A percentile compares a stretch with the other conserved stretches of the same genome.
phyloP scores from a whole-genome alignment of 1,140 invertebrate genomes.

The Elymnias hypermnestra region DNA sequence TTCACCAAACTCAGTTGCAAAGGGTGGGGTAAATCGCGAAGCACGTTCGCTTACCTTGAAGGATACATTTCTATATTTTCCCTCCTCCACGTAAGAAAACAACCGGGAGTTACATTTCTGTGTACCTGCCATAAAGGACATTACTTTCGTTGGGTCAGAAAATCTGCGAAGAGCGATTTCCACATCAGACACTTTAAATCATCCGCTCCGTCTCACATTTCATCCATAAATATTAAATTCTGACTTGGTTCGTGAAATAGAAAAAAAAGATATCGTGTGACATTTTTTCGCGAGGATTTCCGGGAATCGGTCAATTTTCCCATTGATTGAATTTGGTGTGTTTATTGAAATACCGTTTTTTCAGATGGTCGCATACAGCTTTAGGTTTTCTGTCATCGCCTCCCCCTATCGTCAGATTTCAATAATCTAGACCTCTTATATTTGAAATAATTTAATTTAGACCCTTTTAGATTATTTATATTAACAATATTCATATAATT shows the following conservation, averaged over 20 bases:
- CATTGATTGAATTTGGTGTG: conserved; percentile 51
- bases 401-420: no score
- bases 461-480: no score
- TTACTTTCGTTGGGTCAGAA: conserved; percentile 70
- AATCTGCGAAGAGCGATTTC: conserved; percentile 68
- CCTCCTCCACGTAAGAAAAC: conserved; percentile 55
- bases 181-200: conserved; percentile 73
- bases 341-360: conserved; percentile 71
- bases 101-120: conserved; percentile 57
- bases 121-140: conserved; percentile 64
- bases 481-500: no score
- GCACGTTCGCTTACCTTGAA: conserved; percentile 52
- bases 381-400: no score
- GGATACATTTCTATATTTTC: conserved; percentile 57
- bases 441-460: no score
- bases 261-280: conserved; percentile 67
- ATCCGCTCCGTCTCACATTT: conserved; percentile 69
- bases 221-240: conserved; percentile 74
- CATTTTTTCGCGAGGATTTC: conserved; percentile 60
- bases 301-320: conserved; percentile 71
- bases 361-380: conserved; percentile 31
- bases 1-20: conserved; percentile 51
- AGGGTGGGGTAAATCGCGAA: conserved; percentile 59
- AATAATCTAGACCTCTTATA: no score
- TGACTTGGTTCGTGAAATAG: conserved; percentile 53